phyloP scores from a whole-genome alignment of 2,113 vertebrate genomes.

The Setophaga coronata region DNA sequence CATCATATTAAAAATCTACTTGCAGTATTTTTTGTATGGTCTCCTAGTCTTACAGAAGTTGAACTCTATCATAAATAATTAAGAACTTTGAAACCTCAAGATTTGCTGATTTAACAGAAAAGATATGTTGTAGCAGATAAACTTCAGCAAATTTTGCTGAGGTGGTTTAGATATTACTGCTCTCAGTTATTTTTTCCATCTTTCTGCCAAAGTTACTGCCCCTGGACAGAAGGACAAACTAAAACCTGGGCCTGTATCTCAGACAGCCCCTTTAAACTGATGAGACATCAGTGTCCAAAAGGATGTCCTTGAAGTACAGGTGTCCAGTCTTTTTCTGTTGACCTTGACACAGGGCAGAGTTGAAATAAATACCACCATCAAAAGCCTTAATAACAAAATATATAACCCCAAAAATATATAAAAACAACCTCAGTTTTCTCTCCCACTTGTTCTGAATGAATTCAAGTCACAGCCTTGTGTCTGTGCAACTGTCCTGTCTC shows the following conservation, averaged over 20 bases:
- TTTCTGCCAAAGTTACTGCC: background rate
- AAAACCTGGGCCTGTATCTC: background rate
- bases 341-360: background rate
- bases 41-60: background rate
- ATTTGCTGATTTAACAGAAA: background rate
- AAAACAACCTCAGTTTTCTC: background rate
- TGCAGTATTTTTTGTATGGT: background rate
- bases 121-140: background rate
- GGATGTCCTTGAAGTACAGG: background rate
- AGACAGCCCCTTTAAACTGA: background rate
- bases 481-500: background rate
- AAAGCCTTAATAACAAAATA: background rate
- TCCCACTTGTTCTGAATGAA: background rate
- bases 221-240: background rate
- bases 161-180: background rate
- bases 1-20: background rate
- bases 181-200: background rate
- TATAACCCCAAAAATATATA: background rate
- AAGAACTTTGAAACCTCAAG: background rate
- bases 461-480: background rate
- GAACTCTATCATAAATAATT: background rate
- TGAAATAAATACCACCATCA: background rate
- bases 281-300: background rate
- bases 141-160: conserved; percentile 7
- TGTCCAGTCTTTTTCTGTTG: background rate